phyloP scores from a whole-genome alignment of 2,888 invertebrate species.

The Itoplectis maculator region DNA sequence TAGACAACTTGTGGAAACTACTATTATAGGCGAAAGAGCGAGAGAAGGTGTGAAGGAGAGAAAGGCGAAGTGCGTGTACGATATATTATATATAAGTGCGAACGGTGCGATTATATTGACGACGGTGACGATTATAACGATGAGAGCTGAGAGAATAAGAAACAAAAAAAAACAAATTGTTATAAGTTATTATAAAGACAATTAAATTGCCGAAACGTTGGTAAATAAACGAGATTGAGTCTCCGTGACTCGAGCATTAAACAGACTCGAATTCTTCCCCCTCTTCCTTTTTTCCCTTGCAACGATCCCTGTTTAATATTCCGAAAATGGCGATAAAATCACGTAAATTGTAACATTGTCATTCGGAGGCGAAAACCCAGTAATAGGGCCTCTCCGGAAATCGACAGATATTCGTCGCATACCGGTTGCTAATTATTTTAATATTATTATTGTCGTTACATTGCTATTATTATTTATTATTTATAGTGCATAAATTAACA shows the following conservation, averaged over 20 bases:
- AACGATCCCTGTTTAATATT: neutral
- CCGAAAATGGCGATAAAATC: too few relatives aligned
- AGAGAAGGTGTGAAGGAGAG: neutral
- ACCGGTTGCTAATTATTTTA: neutral
- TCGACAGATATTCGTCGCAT: neutral
- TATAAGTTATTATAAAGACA: slow-evolving; percentile 77
- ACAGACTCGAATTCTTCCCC: slow-evolving; percentile 17
- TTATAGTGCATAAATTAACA: neutral
- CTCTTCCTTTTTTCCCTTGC: slow-evolving; percentile 5
- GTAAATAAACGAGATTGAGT: slow-evolving; percentile 75
- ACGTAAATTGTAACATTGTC: too few relatives aligned
- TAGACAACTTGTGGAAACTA: slow-evolving; percentile 41
- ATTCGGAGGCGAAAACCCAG: neutral
- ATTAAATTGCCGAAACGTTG: slow-evolving; percentile 75
- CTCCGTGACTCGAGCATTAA: slow-evolving; percentile 54
- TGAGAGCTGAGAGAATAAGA: slow-evolving; percentile 61
- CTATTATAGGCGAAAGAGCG: slow-evolving; percentile 40
- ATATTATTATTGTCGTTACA: too few relatives aligned
- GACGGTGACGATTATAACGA: slow-evolving; percentile 64
- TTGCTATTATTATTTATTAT: too few relatives aligned
- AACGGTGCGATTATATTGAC: slow-evolving; percentile 46
- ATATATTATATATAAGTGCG: slow-evolving; percentile 61
- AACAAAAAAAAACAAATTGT: slow-evolving; percentile 73
- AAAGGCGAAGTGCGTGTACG: slow-evolving; percentile 59
- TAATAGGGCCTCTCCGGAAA: neutral